These are phyloP conservation scores for Limanda limanda DNA, from an alignment of 2,113 vertebrate species.

Conservation along the genomic window DNA sequence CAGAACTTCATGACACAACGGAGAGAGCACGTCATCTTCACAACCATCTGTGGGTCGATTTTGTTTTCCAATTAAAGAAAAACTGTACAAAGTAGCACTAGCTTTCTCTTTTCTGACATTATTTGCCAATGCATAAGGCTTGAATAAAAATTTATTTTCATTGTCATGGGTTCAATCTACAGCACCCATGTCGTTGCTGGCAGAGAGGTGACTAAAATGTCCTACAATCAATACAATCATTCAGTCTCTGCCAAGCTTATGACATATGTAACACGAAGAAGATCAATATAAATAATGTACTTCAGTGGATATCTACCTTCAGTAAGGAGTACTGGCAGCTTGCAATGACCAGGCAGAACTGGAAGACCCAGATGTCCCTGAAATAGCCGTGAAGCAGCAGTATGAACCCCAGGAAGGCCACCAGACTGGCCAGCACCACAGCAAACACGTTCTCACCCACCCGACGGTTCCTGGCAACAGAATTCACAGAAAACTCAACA, in stretches of 20 bases:
- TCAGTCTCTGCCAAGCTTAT: neutral
- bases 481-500: neutral
- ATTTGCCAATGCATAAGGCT: neutral
- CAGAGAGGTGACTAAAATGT: neutral
- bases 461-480: conserved; percentile 88
- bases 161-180: neutral
- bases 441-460: conserved; percentile 96
- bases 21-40: neutral
- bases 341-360: conserved; percentile 99
- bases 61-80: neutral
- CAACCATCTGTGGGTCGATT: neutral
- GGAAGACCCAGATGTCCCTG: conserved; percentile 99
- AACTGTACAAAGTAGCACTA: neutral
- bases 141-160: too few species aligned
- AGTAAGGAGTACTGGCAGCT: conserved; percentile 98
- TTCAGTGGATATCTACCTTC: conserved; percentile 83
- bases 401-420: conserved; percentile 96
- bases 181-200: neutral
- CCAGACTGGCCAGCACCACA: conserved; percentile 94
- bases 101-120: neutral
- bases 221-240: neutral
- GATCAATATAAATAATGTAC: neutral
- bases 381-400: conserved; percentile 96
- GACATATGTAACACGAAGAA: neutral
- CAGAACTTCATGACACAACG: neutral